Conservation (phyloP, 1,140 invertebrate genomes). For the Sweltsa coloradensis region DNA sequence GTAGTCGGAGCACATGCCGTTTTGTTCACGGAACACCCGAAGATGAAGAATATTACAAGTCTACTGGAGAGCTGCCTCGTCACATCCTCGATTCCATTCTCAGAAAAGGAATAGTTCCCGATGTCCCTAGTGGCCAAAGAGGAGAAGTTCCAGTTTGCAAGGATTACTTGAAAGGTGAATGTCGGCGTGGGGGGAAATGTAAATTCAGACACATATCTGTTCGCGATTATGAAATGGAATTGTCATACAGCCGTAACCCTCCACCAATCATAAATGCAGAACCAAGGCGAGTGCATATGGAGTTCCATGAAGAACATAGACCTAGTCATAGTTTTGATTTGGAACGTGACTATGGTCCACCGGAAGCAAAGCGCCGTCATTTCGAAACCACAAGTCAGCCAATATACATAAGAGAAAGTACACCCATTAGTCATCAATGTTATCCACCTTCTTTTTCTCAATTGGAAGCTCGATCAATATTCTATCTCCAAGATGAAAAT, state of each 20-base stretch:
- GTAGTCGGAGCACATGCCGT: conserved; percentile 47
- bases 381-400: conserved; percentile 8
- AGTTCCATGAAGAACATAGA: too few species aligned
- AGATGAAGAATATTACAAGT: conserved; percentile 62
- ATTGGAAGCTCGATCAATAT: conserved; percentile 34
- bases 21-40: conserved; percentile 68
- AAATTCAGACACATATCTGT: conserved; percentile 40
- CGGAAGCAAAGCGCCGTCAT: conserved; percentile 19
- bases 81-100: conserved; percentile 32
- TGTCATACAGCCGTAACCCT: conserved; percentile 10
- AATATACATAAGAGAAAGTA: too few species aligned
- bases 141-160: conserved; percentile 53
- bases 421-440: too few species aligned
- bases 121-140: conserved; percentile 4
- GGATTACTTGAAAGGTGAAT: conserved; percentile 63
- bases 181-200: conserved; percentile 40
- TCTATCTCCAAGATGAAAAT: conserved; percentile 67
- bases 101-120: conserved; percentile 18
- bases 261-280: conserved; percentile 5
- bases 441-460: conserved; percentile 32
- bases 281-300: neutral
- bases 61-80: conserved; percentile 50
- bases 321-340: too few species aligned
- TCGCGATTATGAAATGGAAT: conserved; percentile 32
- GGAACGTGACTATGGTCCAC: conserved; percentile 11